A percentile compares a stretch with the other conserved stretches of the same genome.
These are phyloP conservation scores for Jacana jacana DNA, from an alignment of 2,113 vertebrate species.

Conservation along the genomic window DNA sequence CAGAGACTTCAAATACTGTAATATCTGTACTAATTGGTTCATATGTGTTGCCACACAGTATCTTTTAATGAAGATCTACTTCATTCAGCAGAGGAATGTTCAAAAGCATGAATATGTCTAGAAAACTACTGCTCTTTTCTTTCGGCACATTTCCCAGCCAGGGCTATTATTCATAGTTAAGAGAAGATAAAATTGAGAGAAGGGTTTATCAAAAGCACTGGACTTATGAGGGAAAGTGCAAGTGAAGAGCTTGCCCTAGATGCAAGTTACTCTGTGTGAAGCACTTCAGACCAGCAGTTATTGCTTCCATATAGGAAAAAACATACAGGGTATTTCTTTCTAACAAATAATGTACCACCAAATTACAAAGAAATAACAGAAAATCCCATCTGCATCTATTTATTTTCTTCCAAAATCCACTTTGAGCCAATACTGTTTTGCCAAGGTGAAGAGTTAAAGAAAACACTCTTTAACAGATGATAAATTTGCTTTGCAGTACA, in stretches of 20 bases:
- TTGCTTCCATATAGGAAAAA: background rate
- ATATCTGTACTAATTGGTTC: background rate
- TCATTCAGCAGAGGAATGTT: background rate
- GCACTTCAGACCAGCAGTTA: background rate
- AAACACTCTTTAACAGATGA: slow-evolving; percentile 12
- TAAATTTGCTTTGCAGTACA: slow-evolving; percentile 4
- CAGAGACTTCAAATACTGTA: background rate
- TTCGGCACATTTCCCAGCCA: background rate
- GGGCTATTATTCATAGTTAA: background rate
- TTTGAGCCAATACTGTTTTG: background rate
- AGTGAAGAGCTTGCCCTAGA: background rate
- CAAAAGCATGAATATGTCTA: background rate
- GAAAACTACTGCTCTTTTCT: background rate
- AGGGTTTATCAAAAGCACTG: background rate
- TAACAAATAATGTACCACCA: background rate
- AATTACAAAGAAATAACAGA: background rate
- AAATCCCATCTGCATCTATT: background rate
- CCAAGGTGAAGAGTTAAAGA: background rate
- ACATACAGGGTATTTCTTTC: background rate
- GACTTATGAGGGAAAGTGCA: background rate
- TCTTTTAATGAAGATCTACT: background rate
- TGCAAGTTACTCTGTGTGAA: background rate
- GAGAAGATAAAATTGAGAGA: background rate
- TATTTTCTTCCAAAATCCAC: background rate
- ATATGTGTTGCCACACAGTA: background rate